These are phyloP conservation scores for Holacanthella duospinosa DNA, from an alignment of 2,888 invertebrate genomes.

Conservation along the genomic window DNA sequence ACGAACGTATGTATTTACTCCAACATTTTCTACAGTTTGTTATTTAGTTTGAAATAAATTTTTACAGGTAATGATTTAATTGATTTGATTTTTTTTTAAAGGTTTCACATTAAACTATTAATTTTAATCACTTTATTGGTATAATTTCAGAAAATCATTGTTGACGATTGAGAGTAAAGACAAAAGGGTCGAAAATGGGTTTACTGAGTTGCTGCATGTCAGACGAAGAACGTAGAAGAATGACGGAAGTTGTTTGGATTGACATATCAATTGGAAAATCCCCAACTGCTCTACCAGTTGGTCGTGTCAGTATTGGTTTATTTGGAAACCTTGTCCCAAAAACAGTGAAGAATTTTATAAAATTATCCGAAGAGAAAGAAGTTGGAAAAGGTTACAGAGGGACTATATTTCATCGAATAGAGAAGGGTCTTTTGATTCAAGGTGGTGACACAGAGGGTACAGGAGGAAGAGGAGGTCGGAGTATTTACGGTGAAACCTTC, in stretches of 20 bases:
- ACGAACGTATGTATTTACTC: too few relatives aligned
- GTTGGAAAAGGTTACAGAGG: constrained; percentile 63
- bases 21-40: too few relatives aligned
- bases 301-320: constrained; percentile 72
- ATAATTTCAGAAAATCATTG: too few relatives aligned
- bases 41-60: too few relatives aligned
- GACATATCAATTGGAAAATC: constrained; percentile 63
- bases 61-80: too few relatives aligned
- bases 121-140: too few relatives aligned
- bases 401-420: constrained; percentile 69
- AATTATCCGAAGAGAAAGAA: constrained; percentile 63
- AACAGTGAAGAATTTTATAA: constrained; percentile 73
- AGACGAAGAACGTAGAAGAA: constrained; percentile 40
- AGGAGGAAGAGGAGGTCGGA: constrained; percentile 71
- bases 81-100: too few relatives aligned
- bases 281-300: constrained; percentile 47
- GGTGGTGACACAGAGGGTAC: constrained; percentile 76
- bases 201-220: neutral
- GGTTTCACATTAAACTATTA: too few relatives aligned
- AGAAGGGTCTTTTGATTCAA: constrained; percentile 84
- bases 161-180: too few relatives aligned
- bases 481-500: constrained; percentile 75
- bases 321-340: constrained; percentile 77
- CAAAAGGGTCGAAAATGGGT: neutral
- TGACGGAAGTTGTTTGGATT: constrained; percentile 71